Conservation (phyloP, 2,888 invertebrate genomes). For the Epirrhoe tristata region DNA sequence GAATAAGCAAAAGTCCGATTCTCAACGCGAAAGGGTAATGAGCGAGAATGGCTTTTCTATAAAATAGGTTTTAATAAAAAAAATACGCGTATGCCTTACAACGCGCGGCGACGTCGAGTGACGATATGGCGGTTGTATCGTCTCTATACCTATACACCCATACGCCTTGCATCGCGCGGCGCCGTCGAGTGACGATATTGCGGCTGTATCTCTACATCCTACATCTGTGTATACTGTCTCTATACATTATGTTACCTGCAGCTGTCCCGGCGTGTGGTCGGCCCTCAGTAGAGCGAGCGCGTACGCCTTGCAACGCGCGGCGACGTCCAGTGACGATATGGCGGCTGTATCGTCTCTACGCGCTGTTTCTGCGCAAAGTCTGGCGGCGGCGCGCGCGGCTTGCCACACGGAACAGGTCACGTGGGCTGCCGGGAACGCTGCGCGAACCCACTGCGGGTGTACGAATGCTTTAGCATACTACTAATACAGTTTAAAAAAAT, state of each 20-base stretch:
- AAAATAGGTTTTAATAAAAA: too few species aligned
- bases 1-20: too few species aligned
- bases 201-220: not conserved
- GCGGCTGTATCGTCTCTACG: conserved; percentile 43
- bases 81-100: too few species aligned
- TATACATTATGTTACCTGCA: conserved; percentile 57
- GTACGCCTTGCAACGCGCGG: conserved; percentile 72
- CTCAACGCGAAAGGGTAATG: too few species aligned
- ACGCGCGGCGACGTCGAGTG: not conserved
- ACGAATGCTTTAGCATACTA: not conserved
- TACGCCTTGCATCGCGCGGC: conserved; percentile 32
- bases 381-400: conserved; percentile 64
- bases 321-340: conserved; percentile 56
- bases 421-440: conserved; percentile 75
- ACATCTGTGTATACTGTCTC: not conserved
- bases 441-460: conserved; percentile 39
- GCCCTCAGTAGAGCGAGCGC: conserved; percentile 71
- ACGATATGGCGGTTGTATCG: not conserved
- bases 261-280: conserved; percentile 67
- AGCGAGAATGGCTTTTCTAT: too few species aligned
- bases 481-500: too few species aligned
- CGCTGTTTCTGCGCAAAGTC: conserved; percentile 48
- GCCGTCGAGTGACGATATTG: conserved; percentile 39
- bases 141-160: not conserved
- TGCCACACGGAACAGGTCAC: conserved; percentile 81